phyloP scores from a whole-genome alignment of 2,113 vertebrate species.

The Glaucomys volans region DNA sequence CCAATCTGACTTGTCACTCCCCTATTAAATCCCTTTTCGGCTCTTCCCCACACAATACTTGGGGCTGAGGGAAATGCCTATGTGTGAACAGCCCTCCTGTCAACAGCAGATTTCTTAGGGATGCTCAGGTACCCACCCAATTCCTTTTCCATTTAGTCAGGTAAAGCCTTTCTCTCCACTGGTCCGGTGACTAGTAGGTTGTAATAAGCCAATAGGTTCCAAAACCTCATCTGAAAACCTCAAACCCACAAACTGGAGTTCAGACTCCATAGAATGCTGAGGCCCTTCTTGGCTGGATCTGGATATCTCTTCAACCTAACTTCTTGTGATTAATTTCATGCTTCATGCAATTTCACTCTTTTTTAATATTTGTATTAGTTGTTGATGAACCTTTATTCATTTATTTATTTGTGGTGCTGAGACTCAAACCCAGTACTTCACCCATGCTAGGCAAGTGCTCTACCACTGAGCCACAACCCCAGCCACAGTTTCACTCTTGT shows the following conservation, averaged over 20 bases:
- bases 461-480: no score
- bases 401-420: no score
- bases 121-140: background rate
- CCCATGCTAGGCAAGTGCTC: no score
- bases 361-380: no score
- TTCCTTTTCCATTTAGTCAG: background rate
- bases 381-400: no score
- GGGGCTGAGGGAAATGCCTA: background rate
- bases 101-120: background rate
- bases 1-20: background rate
- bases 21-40: background rate
- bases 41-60: background rate
- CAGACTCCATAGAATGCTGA: background rate
- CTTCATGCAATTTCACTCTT: background rate
- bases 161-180: background rate
- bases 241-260: background rate
- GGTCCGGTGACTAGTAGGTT: background rate
- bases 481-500: background rate
- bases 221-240: background rate
- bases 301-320: background rate
- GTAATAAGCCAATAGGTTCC: background rate
- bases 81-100: background rate
- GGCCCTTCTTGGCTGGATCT: background rate
- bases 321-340: constrained; percentile 12
- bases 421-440: no score